phyloP scores from a whole-genome alignment of 2,888 invertebrate species.

The Scaeva pyrastri region DNA sequence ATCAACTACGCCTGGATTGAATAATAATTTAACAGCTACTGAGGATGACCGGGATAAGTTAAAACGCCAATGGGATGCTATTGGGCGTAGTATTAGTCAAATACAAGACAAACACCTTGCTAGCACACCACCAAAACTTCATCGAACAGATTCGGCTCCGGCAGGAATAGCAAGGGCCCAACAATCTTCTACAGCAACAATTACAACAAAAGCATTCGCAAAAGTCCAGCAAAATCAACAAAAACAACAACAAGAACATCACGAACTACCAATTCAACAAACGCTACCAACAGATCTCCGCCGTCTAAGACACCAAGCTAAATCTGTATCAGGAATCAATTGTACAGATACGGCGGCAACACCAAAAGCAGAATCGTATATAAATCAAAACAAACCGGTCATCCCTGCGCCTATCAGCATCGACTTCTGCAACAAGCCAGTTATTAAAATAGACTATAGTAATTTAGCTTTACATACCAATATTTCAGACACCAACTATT shows the following conservation, averaged over 20 bases:
- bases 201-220: slow-evolving; percentile 74
- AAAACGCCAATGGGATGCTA: slow-evolving; percentile 67
- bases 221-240: slow-evolving; percentile 76
- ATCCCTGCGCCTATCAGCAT: slow-evolving; percentile 82
- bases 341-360: slow-evolving; percentile 32
- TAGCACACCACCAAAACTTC: slow-evolving; percentile 65
- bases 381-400: slow-evolving; percentile 78
- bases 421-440: slow-evolving; percentile 82
- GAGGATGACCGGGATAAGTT: slow-evolving; percentile 56
- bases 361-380: slow-evolving; percentile 62
- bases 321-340: slow-evolving; percentile 77
- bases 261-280: slow-evolving; percentile 65
- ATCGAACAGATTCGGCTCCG: slow-evolving; percentile 75
- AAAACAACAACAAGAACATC: slow-evolving; percentile 74
- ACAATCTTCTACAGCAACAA: slow-evolving; percentile 76
- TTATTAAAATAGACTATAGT: slow-evolving; percentile 84
- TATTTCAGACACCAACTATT: slow-evolving; percentile 60
- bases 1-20: slow-evolving; percentile 19
- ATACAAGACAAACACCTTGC: slow-evolving; percentile 34
- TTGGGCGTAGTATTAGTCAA: slow-evolving; percentile 44
- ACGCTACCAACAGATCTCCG: slow-evolving; percentile 66
- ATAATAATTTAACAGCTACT: not conserved
- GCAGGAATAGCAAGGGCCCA: slow-evolving; percentile 45
- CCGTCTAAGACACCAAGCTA: slow-evolving; percentile 78
- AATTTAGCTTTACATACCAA: slow-evolving; percentile 79